Evolutionary conservation across 2,888 invertebrate genomes (phyloP).

Genomic region (Cataglyphis altisquamis): DNA sequence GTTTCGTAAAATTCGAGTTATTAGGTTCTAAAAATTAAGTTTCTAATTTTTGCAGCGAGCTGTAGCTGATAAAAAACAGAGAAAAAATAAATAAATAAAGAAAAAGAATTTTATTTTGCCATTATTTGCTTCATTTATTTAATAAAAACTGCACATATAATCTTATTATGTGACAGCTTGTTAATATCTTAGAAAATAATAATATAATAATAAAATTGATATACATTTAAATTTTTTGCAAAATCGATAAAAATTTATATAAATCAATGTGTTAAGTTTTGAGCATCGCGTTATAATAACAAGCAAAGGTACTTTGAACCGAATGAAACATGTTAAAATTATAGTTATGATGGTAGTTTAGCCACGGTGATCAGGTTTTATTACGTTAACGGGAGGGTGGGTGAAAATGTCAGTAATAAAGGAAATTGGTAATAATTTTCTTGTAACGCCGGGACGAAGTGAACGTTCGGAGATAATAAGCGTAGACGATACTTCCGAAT

Average conservation of each 20-base stretch:
- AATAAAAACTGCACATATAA: not conserved
- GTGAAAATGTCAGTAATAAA: conserved; percentile 36
- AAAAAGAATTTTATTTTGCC: not conserved
- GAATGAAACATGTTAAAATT: conserved; percentile 37
- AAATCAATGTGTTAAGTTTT: not conserved
- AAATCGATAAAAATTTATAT: not conserved
- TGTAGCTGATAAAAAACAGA: not conserved
- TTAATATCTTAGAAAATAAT: conserved; percentile 18
- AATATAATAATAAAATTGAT: not conserved
- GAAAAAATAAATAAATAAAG: not conserved
- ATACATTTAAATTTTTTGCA: not conserved
- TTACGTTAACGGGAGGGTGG: conserved; percentile 11
- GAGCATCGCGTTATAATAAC: not conserved
- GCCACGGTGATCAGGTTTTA: conserved; percentile 48
- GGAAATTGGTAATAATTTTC: conserved; percentile 60
- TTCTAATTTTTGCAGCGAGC: not conserved
- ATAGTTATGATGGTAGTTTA: conserved; percentile 37
- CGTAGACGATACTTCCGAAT: conserved; percentile 44
- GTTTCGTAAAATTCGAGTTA: not conserved
- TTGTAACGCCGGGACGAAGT: conserved; percentile 11
- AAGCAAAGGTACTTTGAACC: not conserved
- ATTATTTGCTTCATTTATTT: not conserved
- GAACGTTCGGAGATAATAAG: conserved; percentile 31
- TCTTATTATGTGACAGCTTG: not conserved
- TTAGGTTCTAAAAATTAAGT: not conserved